Conservation (phyloP, 2,888 invertebrate species). For the Coleophora deauratella region DNA sequence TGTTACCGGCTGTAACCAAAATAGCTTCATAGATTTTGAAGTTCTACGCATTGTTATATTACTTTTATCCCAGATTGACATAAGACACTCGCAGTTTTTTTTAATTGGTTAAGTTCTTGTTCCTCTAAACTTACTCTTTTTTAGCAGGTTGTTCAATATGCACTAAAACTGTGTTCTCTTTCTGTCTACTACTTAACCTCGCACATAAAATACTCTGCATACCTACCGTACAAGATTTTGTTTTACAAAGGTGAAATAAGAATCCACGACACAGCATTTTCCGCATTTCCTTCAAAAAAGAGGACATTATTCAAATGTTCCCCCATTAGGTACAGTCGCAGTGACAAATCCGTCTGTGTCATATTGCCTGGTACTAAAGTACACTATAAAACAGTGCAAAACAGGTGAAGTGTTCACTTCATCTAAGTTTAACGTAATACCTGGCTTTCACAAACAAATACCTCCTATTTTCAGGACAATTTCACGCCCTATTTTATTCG, state of each 20-base stretch:
- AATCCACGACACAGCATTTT: neutral
- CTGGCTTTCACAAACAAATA: constrained; percentile 61
- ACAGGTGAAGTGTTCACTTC: constrained; percentile 38
- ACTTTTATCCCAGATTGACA: no score
- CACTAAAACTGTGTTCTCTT: no score
- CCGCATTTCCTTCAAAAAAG: constrained; percentile 6
- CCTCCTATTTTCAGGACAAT: constrained; percentile 56
- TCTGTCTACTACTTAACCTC: neutral
- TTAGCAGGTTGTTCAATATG: no score
- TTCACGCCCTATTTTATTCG: constrained; percentile 67
- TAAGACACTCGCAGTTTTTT: no score
- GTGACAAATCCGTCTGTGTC: constrained; percentile 43
- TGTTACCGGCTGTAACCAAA: no score
- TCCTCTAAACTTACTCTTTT: no score
- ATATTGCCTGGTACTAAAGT: constrained; percentile 13
- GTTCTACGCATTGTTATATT: no score
- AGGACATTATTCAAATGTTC: constrained; percentile 14
- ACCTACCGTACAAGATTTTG: neutral
- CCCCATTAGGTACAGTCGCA: constrained; percentile 28
- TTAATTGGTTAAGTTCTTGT: no score
- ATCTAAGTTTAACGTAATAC: constrained; percentile 51
- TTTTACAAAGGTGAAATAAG: neutral
- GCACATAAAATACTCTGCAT: no score
- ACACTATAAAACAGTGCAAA: constrained; percentile 24
- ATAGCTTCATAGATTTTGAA: no score